Evolutionary conservation across 2,113 vertebrate species (phyloP).

Genomic region (Cyphomyrus plagiostoma): DNA sequence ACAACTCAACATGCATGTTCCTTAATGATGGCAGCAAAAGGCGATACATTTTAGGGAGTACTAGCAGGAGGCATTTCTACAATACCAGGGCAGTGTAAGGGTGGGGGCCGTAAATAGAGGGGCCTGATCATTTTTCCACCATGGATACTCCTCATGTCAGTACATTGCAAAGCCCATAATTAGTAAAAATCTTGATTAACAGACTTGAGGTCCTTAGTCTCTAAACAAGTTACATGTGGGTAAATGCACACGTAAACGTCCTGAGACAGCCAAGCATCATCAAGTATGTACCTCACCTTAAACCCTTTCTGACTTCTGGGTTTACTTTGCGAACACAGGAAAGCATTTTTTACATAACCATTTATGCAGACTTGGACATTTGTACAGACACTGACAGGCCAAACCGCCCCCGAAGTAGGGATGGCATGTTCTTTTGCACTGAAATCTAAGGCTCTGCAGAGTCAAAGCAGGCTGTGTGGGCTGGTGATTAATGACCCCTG

Average conservation of each 20-base stretch:
- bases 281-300: background rate
- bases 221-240: background rate
- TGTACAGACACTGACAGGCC: background rate
- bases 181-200: background rate
- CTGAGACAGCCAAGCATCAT: background rate
- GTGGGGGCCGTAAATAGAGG: background rate
- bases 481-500: background rate
- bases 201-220: background rate
- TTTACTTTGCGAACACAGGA: background rate
- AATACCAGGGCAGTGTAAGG: background rate
- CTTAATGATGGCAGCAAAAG: background rate
- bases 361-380: background rate
- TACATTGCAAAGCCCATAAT: background rate
- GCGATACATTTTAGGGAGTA: background rate
- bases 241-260: background rate
- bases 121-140: background rate
- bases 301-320: background rate
- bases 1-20: background rate
- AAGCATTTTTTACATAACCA: background rate
- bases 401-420: background rate
- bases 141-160: background rate
- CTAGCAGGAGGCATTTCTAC: background rate
- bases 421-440: background rate
- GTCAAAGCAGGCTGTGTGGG: background rate
- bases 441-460: background rate